phyloP scores from a whole-genome alignment of 1,140 invertebrate species.

The Idris sp. region DNA sequence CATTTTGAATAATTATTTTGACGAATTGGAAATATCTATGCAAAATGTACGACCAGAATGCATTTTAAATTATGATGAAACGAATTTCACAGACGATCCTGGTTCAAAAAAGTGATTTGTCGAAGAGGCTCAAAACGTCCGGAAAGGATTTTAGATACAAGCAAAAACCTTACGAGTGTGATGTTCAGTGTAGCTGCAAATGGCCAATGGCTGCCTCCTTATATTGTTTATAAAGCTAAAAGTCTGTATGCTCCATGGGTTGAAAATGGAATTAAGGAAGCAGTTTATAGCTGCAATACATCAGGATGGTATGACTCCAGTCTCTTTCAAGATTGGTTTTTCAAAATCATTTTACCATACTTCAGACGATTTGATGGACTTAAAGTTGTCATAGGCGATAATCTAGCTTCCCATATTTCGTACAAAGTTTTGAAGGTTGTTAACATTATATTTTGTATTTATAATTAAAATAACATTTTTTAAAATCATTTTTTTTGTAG shows the following conservation, averaged over 20 bases:
- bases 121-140: too few relatives aligned
- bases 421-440: too few relatives aligned
- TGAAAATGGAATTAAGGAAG: constrained; percentile 6
- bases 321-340: constrained; percentile 11
- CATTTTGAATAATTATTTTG: too few relatives aligned
- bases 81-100: too few relatives aligned
- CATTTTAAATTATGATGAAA: too few relatives aligned
- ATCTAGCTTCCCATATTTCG: neutral
- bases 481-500: too few relatives aligned
- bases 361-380: neutral
- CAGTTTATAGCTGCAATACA: constrained; percentile 8
- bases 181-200: constrained; percentile 17
- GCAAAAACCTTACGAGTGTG: neutral
- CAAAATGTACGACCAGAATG: too few relatives aligned
- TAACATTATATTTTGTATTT: too few relatives aligned
- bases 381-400: neutral
- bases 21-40: too few relatives aligned
- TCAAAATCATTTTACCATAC: neutral
- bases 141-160: too few relatives aligned
- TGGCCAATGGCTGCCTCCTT: constrained; percentile 22
- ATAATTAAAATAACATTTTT: too few relatives aligned
- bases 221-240: constrained; percentile 24
- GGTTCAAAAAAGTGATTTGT: too few relatives aligned
- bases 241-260: constrained; percentile 27
- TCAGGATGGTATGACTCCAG: constrained; percentile 8